phyloP scores from a whole-genome alignment of 1,140 invertebrate species.

The Theocolax elegans region DNA sequence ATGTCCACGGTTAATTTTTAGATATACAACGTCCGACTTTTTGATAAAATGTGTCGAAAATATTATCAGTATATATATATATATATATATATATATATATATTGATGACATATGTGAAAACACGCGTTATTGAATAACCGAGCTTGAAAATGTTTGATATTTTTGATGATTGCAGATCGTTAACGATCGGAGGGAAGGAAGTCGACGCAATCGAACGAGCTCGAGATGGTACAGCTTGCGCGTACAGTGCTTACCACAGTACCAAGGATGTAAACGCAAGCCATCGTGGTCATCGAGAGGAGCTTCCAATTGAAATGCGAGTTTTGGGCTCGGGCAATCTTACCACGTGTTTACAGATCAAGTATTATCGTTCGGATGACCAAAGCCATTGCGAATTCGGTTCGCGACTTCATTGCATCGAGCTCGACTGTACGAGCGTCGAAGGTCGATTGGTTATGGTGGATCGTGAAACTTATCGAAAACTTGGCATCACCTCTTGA shows the following conservation, averaged over 20 bases:
- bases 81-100: neutral
- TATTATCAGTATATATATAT: neutral
- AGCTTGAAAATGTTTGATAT: no score
- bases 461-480: constrained; percentile 64
- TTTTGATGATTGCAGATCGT: constrained; percentile 55
- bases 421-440: constrained; percentile 68
- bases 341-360: constrained; percentile 69
- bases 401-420: constrained; percentile 69
- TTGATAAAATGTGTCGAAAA: neutral
- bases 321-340: constrained; percentile 66
- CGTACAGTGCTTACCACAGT: constrained; percentile 66
- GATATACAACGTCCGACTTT: no score
- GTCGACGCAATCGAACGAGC: constrained; percentile 63
- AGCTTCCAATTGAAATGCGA: constrained; percentile 63
- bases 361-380: constrained; percentile 69
- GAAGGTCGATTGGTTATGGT: constrained; percentile 65
- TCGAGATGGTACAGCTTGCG: constrained; percentile 64
- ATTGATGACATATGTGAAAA: neutral
- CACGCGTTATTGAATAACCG: no score
- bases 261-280: constrained; percentile 61
- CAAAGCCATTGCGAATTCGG: constrained; percentile 71
- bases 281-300: constrained; percentile 62
- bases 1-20: no score
- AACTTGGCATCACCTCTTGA: constrained; percentile 27
- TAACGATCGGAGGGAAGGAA: constrained; percentile 62